phyloP scores from a whole-genome alignment of 2,113 vertebrate species.

The Chaetodon auriga region DNA sequence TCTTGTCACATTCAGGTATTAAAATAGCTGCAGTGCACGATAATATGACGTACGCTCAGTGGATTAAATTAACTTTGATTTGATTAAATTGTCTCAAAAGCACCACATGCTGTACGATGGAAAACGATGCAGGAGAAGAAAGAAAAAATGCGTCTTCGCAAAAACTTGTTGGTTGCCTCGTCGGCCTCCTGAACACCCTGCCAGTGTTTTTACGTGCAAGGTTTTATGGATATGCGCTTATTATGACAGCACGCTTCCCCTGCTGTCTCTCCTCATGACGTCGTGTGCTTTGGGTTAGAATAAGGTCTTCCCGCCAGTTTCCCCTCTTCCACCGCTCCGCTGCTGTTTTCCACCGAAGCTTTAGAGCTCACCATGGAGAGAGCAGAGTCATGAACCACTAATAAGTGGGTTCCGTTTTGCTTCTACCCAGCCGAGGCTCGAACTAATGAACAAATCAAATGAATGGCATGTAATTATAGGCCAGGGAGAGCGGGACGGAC shows the following conservation, averaged over 20 bases:
- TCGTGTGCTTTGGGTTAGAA: conserved; percentile 58
- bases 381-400: conserved; percentile 82
- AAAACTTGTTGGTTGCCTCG: neutral
- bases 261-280: conserved; percentile 24
- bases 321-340: conserved; percentile 42
- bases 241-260: conserved; percentile 10
- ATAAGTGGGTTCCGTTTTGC: conserved; percentile 81
- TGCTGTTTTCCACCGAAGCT: conserved; percentile 68
- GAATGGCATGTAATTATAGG: conserved; percentile 83
- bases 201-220: conserved; percentile 11
- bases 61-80: conserved; percentile 10
- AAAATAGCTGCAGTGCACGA: neutral
- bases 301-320: conserved; percentile 59
- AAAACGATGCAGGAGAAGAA: neutral
- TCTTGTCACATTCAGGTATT: neutral
- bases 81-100: conserved; percentile 22
- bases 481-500: conserved; percentile 71
- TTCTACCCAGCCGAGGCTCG: conserved; percentile 75
- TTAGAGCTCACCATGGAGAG: conserved; percentile 69
- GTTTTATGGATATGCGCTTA: conserved; percentile 13
- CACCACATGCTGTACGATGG: neutral
- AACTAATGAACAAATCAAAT: conserved; percentile 86
- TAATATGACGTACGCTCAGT: neutral
- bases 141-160: neutral
- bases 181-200: conserved; percentile 10